These are phyloP conservation scores for Myopa testacea DNA, from an alignment of 2,888 invertebrate genomes.

Conservation along the genomic window DNA sequence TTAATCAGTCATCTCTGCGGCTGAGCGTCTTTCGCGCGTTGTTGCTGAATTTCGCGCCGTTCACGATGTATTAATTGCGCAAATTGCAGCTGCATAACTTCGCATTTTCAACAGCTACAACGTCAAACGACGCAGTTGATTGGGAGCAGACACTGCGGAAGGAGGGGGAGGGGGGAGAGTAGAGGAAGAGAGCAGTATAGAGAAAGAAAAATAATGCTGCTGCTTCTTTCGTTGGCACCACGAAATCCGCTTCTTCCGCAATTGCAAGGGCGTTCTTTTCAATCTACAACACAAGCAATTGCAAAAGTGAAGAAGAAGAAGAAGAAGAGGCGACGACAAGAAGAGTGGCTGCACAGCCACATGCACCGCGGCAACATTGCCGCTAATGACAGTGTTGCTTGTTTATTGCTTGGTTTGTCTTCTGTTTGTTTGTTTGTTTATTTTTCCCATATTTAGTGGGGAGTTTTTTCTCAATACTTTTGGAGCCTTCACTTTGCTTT, in stretches of 20 bases:
- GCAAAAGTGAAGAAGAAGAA: background rate
- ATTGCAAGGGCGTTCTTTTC: background rate
- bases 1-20: conserved; percentile 13
- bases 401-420: conserved; percentile 4
- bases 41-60: conserved; percentile 23
- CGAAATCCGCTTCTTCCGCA: background rate
- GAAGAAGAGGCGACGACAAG: background rate
- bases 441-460: background rate
- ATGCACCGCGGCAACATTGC: background rate
- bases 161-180: background rate
- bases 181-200: background rate
- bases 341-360: background rate
- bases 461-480: background rate
- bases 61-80: conserved; percentile 10
- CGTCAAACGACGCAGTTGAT: too few relatives aligned
- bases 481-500: conserved; percentile 2
- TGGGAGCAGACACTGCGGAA: background rate
- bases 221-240: background rate
- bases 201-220: background rate
- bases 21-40: conserved; percentile 10
- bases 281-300: background rate
- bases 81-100: conserved; percentile 26
- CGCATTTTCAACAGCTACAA: background rate
- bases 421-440: conserved; percentile 3
- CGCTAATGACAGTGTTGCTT: conserved; percentile 17